These are phyloP conservation scores for Sycophaga agraensis DNA, from an alignment of 1,140 invertebrate species.

Conservation along the genomic window DNA sequence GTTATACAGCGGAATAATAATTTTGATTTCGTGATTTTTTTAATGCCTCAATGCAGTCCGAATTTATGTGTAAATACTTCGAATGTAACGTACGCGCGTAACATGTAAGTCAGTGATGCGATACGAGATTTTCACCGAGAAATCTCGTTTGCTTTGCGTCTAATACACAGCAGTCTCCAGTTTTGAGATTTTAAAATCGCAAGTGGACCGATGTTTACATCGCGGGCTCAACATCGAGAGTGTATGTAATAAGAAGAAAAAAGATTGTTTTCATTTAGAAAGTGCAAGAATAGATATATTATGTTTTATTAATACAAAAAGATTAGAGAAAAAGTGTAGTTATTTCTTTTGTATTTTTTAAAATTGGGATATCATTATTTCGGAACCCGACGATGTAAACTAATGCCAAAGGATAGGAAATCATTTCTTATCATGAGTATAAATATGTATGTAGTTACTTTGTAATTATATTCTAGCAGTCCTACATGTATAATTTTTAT, in stretches of 20 bases:
- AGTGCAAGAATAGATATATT: not conserved
- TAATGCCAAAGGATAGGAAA: constrained; percentile 32
- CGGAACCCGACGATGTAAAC: constrained; percentile 30
- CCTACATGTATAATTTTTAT: constrained; percentile 36
- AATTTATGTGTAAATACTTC: constrained; percentile 13
- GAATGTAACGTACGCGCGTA: constrained; percentile 12
- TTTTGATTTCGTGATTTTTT: constrained; percentile 14
- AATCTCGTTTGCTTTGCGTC: constrained; percentile 6
- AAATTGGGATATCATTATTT: not conserved
- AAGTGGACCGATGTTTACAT: constrained; percentile 26
- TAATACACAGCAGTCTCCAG: constrained; percentile 4
- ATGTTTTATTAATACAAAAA: constrained; percentile 3
- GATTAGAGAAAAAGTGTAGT: not conserved
- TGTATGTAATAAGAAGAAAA: not conserved
- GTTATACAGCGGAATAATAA: not conserved
- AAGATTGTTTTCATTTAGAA: constrained; percentile 7
- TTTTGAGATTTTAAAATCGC: constrained; percentile 25
- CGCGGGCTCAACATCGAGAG: not conserved
- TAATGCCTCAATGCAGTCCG: constrained; percentile 12
- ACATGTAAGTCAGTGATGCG: not conserved
- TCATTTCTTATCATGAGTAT: constrained; percentile 32
- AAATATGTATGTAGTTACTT: constrained; percentile 43
- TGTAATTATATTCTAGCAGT: constrained; percentile 40
- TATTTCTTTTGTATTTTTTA: not conserved
- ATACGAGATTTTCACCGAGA: not conserved